Percentiles rank a stretch among this genome's conserved stretches.
These are phyloP conservation scores for Vannuccia rotundouncinata DNA, from an alignment of 2,888 invertebrate genomes.

Conservation along the genomic window DNA sequence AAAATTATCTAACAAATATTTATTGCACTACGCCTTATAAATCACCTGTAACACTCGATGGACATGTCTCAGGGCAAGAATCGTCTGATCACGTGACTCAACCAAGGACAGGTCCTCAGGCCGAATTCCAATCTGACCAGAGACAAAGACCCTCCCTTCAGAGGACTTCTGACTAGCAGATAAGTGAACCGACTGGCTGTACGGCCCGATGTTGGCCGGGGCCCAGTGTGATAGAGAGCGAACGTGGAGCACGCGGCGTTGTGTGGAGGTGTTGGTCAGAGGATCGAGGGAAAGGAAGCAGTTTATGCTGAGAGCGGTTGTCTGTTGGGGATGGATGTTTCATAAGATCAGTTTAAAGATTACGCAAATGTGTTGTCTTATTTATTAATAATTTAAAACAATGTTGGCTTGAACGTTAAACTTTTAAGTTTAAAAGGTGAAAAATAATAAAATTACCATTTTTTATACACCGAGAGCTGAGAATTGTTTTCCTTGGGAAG, in stretches of 20 bases:
- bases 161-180: not conserved
- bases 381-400: too few relatives aligned
- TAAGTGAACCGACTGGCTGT: slow-evolving; percentile 77
- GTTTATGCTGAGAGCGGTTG: not conserved
- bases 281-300: not conserved
- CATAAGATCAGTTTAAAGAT: too few relatives aligned
- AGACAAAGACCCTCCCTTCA: slow-evolving; percentile 58
- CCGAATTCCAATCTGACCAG: slow-evolving; percentile 83
- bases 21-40: slow-evolving; percentile 64
- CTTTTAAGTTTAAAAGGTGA: too few relatives aligned
- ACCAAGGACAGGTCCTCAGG: slow-evolving; percentile 72
- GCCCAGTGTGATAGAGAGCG: slow-evolving; percentile 94
- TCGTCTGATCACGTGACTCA: slow-evolving; percentile 70
- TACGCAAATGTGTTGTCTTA: too few relatives aligned
- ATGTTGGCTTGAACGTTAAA: too few relatives aligned
- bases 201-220: slow-evolving; percentile 92
- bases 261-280: slow-evolving; percentile 64
- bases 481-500: too few relatives aligned
- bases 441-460: too few relatives aligned
- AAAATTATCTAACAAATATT: too few relatives aligned
- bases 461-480: too few relatives aligned
- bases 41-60: slow-evolving; percentile 72
- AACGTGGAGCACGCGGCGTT: too few relatives aligned
- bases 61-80: slow-evolving; percentile 74
- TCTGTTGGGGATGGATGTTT: too few relatives aligned